Conservation (phyloP, 2,888 invertebrate genomes). For the Drosophila aldrichi region DNA sequence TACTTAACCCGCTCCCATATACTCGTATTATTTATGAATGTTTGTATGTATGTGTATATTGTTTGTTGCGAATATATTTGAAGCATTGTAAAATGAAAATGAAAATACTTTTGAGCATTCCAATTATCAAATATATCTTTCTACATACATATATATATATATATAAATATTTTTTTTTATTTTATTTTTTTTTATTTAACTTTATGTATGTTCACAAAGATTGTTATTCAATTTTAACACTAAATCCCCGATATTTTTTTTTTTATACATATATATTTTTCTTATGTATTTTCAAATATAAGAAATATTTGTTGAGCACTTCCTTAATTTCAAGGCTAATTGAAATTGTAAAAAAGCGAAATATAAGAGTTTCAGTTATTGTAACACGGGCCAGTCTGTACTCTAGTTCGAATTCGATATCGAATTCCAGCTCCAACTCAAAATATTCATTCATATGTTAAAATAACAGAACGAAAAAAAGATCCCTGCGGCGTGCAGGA, state of each 20-base stretch:
- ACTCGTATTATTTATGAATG: constrained; percentile 54
- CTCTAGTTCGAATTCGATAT: constrained; percentile 16
- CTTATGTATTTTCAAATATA: constrained; percentile 14
- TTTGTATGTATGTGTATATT: constrained; percentile 35
- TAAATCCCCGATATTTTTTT: constrained; percentile 23
- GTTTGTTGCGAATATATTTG: constrained; percentile 39
- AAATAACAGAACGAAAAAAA: constrained; percentile 23
- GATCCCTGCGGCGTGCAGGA: not conserved
- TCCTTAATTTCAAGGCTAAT: constrained; percentile 62
- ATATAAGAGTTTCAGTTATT: constrained; percentile 34
- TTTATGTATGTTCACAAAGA: constrained; percentile 59
- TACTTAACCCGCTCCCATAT: constrained; percentile 40
- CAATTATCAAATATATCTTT: not conserved
- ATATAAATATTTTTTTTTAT: not conserved
- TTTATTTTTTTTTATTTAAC: constrained; percentile 9
- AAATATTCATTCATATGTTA: constrained; percentile 18
- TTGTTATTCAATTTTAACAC: constrained; percentile 59
- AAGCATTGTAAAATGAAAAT: constrained; percentile 6
- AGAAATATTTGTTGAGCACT: constrained; percentile 43
- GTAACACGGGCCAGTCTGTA: constrained; percentile 24
- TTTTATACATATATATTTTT: constrained; percentile 17
- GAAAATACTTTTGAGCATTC: constrained; percentile 17
- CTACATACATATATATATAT: not conserved
- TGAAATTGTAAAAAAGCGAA: constrained; percentile 42
- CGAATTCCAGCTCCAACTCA: constrained; percentile 22